phyloP scores from a whole-genome alignment of 2,113 vertebrate genomes.

The Catharus minimus region DNA sequence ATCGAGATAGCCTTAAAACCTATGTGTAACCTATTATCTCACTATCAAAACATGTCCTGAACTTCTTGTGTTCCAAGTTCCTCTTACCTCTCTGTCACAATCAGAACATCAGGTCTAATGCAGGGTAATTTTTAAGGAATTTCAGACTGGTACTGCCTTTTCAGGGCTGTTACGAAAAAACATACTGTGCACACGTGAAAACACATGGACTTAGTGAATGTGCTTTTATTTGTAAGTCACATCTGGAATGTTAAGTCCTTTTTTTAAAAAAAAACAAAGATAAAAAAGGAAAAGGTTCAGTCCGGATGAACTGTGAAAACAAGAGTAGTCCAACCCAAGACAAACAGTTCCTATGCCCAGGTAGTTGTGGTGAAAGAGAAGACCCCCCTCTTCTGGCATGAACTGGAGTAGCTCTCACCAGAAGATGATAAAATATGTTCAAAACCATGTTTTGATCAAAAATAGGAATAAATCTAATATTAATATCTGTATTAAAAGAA shows the following conservation, averaged over 20 bases:
- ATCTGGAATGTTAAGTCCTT: background rate
- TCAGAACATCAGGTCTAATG: background rate
- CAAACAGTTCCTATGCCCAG: background rate
- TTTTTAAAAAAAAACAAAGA: background rate
- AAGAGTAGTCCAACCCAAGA: background rate
- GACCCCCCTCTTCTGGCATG: slow-evolving; percentile 48
- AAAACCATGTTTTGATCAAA: background rate
- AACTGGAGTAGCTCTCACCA: slow-evolving; percentile 44
- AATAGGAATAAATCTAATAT: background rate
- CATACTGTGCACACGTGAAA: background rate
- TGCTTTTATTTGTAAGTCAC: background rate
- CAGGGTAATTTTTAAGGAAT: background rate
- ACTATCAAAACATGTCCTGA: background rate
- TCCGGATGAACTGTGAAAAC: background rate
- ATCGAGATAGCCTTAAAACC: background rate
- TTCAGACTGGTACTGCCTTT: background rate
- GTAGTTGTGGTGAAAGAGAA: slow-evolving; percentile 17
- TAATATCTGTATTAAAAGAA: background rate
- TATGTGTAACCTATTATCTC: background rate
- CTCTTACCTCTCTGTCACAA: background rate
- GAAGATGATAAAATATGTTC: background rate
- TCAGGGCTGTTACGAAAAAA: background rate
- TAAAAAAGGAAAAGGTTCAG: background rate
- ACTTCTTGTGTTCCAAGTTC: background rate
- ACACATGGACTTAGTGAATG: background rate